Evolutionary conservation across 2,797 vertebrate genomes (phyloP).

Genomic region (Oceanodroma leucorhoa): DNA sequence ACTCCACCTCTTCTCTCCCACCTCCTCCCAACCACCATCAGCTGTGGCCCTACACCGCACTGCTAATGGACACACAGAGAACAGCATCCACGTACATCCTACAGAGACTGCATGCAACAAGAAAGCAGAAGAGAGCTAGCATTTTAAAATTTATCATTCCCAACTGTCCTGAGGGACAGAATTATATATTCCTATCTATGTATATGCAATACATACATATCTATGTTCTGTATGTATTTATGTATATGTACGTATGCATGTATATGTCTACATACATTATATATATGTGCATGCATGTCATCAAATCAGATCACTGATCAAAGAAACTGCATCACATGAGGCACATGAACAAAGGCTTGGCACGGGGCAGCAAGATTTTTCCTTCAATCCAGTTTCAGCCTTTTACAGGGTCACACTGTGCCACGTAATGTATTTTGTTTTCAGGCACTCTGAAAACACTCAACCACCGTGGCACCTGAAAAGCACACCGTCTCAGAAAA

Average conservation of each 20-base stretch:
- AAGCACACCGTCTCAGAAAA: not conserved
- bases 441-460: not conserved
- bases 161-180: not conserved
- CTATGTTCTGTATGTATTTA: rapidly evolving
- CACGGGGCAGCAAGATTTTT: not conserved
- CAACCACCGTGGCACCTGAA: not conserved
- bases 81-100: constrained; percentile 13
- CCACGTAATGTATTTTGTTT: not conserved
- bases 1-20: constrained; percentile 74
- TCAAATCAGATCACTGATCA: not conserved
- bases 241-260: rapidly evolving
- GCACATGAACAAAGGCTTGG: not conserved
- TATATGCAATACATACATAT: rapidly evolving
- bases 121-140: not conserved
- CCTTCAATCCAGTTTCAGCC: not conserved
- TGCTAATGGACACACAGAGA: constrained; percentile 30
- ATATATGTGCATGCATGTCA: not conserved
- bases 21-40: constrained; percentile 62
- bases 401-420: not conserved
- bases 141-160: not conserved
- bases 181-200: rapidly evolving
- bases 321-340: not conserved
- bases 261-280: no score
- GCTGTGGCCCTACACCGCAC: constrained; percentile 4
- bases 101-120: not conserved